These are phyloP conservation scores for Pholis gunnellus DNA, from an alignment of 2,113 vertebrate species.

Conservation along the genomic window DNA sequence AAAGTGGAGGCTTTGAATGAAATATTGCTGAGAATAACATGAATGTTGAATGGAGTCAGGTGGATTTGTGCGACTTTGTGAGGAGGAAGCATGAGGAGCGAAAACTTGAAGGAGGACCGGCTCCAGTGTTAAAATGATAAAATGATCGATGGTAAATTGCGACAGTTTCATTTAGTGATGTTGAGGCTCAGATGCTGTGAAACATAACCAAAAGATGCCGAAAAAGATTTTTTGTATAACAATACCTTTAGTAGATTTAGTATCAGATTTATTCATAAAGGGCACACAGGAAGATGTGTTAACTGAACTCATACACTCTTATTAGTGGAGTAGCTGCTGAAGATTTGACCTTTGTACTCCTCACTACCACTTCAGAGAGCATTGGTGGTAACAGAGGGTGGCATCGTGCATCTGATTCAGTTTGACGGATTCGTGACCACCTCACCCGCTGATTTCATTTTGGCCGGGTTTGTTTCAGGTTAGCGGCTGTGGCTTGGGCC, in stretches of 20 bases:
- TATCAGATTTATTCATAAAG: neutral
- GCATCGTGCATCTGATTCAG: neutral
- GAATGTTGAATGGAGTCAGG: constrained; percentile 27
- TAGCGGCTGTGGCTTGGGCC: constrained; percentile 38
- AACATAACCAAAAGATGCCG: neutral
- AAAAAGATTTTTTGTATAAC: neutral
- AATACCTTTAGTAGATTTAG: neutral
- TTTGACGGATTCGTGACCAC: neutral
- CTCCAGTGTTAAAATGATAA: neutral
- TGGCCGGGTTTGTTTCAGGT: constrained; percentile 46
- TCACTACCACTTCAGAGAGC: neutral
- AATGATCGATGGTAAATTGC: neutral
- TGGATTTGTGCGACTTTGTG: neutral
- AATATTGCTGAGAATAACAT: constrained; percentile 40
- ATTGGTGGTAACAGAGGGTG: neutral
- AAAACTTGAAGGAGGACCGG: neutral
- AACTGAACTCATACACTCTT: neutral
- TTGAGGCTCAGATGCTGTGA: constrained; percentile 8
- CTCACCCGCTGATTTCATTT: constrained; percentile 24
- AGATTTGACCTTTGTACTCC: neutral
- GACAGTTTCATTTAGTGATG: neutral
- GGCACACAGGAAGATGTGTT: neutral
- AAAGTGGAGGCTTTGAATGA: constrained; percentile 32
- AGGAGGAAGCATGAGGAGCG: neutral
- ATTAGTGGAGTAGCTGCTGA: neutral